These are phyloP conservation scores for Hippocampus abdominalis DNA, from an alignment of 2,113 vertebrate genomes.

Conservation along the genomic window DNA sequence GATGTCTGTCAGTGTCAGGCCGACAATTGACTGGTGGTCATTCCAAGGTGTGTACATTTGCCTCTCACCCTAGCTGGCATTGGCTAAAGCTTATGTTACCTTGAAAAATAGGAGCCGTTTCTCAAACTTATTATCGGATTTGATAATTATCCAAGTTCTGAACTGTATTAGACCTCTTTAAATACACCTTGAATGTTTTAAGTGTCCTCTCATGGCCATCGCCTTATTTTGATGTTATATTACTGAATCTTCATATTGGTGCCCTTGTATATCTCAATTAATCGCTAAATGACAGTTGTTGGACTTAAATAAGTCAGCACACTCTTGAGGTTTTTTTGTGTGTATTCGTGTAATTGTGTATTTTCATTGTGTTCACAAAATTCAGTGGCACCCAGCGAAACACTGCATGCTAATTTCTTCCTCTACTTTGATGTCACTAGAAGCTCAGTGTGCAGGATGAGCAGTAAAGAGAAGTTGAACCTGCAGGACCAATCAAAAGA, in stretches of 20 bases:
- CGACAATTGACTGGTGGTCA: not conserved
- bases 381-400: not conserved
- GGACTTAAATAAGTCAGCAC: not conserved
- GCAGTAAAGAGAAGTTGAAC: constrained; percentile 86
- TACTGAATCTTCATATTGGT: too few species aligned
- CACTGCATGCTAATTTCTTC: not conserved
- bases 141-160: not conserved
- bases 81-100: not conserved
- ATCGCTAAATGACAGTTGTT: not conserved
- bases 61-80: not conserved
- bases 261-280: not conserved
- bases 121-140: not conserved
- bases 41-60: not conserved
- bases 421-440: constrained; percentile 47
- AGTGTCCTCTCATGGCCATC: not conserved
- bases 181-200: not conserved
- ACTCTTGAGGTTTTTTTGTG: not conserved
- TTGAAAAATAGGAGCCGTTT: not conserved
- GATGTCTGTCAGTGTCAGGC: not conserved
- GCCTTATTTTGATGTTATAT: too few species aligned
- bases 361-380: constrained; percentile 5
- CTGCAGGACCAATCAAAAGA: constrained; percentile 89
- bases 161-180: not conserved
- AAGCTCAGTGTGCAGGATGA: constrained; percentile 86
- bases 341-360: not conserved